Conservation (phyloP, 2,113 vertebrate species). For the Saiga tatarica region DNA sequence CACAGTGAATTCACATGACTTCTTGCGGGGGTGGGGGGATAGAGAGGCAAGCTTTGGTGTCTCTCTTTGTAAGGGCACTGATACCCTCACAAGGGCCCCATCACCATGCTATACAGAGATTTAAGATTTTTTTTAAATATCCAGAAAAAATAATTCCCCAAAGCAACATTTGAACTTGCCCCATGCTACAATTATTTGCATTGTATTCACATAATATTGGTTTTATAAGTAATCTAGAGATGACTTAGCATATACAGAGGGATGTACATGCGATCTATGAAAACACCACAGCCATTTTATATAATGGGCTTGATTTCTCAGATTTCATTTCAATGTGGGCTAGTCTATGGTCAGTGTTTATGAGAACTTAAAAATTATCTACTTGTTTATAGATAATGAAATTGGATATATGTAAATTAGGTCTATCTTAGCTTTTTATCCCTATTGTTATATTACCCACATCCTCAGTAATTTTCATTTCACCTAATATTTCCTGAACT, state of each 20-base stretch:
- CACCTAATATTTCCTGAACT: neutral
- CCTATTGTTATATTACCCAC: neutral
- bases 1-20: neutral
- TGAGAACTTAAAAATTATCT: neutral
- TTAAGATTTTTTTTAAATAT: neutral
- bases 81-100: neutral
- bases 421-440: neutral
- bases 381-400: neutral
- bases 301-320: neutral
- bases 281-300: neutral
- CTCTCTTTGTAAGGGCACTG: neutral
- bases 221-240: neutral
- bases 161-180: neutral
- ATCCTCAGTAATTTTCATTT: neutral
- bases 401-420: neutral
- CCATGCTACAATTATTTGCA: neutral
- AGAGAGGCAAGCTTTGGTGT: neutral
- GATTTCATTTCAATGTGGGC: neutral
- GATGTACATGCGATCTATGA: no score
- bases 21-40: neutral
- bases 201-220: neutral
- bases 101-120: neutral
- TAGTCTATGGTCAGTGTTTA: neutral
- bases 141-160: neutral
- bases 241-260: neutral